A percentile compares a stretch with the other conserved stretches of the same genome.
These are phyloP conservation scores for Spinibarbus caldwelli DNA, from an alignment of 2,797 vertebrate genomes.

Conservation along the genomic window DNA sequence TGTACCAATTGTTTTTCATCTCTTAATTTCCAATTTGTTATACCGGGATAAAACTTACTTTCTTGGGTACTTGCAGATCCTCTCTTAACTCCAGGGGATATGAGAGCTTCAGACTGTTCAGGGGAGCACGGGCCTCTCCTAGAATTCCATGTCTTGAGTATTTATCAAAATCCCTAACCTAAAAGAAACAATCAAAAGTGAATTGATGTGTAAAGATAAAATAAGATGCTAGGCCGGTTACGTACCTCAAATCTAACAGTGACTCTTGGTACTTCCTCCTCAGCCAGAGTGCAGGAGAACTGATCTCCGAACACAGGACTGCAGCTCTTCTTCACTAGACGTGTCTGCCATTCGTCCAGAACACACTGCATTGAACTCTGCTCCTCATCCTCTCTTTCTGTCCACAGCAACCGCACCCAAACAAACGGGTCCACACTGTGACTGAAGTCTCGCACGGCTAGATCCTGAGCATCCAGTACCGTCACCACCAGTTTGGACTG, in stretches of 20 bases:
- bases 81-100: conserved; percentile 75
- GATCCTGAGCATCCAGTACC: conserved; percentile 70
- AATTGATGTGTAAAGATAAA: neutral
- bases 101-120: conserved; percentile 70
- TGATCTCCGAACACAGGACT: conserved; percentile 77
- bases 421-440: conserved; percentile 67
- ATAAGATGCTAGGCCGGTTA: neutral
- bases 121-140: conserved; percentile 74
- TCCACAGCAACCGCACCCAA: conserved; percentile 69
- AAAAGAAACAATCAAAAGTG: neutral
- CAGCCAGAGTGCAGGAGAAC: conserved; percentile 73
- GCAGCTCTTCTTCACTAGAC: conserved; percentile 73
- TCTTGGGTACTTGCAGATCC: conserved; percentile 70
- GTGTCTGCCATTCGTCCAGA: conserved; percentile 76
- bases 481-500: conserved; percentile 74
- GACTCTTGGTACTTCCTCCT: conserved; percentile 63
- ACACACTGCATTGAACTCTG: conserved; percentile 66
- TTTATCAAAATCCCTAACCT: conserved; percentile 82
- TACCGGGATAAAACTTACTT: conserved; percentile 53
- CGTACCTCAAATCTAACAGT: conserved; percentile 77
- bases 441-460: conserved; percentile 58
- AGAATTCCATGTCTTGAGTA: conserved; percentile 78
- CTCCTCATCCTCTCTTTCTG: conserved; percentile 53
- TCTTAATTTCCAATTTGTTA: neutral
- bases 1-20: neutral